Conservation (phyloP, 2,888 invertebrate species). For the Furcula furcula region DNA sequence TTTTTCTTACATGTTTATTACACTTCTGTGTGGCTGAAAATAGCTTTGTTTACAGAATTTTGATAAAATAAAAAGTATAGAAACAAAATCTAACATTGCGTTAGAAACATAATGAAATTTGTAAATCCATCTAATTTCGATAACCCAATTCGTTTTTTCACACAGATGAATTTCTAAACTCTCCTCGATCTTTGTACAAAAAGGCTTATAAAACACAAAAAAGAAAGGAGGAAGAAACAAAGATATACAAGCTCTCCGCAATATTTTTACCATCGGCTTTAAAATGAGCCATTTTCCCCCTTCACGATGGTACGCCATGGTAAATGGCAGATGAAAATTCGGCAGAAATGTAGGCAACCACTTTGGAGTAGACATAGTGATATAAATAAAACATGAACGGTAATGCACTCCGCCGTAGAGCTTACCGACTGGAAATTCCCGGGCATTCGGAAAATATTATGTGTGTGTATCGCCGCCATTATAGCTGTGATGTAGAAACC, state of each 20-base stretch:
- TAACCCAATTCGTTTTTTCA: too few species aligned
- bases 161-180: too few species aligned
- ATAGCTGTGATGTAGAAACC: neutral
- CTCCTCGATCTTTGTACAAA: too few species aligned
- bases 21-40: too few species aligned
- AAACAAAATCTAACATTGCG: too few species aligned
- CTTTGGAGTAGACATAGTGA: conserved; percentile 46
- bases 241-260: conserved; percentile 6
- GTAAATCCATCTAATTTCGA: too few species aligned
- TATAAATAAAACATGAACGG: conserved; percentile 50
- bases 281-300: conserved; percentile 28
- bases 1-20: too few species aligned
- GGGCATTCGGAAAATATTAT: conserved; percentile 20
- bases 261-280: conserved; percentile 30
- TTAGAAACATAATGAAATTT: too few species aligned
- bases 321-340: conserved; percentile 49
- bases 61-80: too few species aligned
- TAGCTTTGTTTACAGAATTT: too few species aligned
- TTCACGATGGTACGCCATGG: conserved; percentile 22
- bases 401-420: conserved; percentile 53
- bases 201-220: too few species aligned
- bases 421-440: conserved; percentile 1
- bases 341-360: conserved; percentile 64
- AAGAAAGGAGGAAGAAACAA: too few species aligned
- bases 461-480: conserved; percentile 15